A percentile compares a stretch with the other conserved stretches of the same genome.
phyloP scores from a whole-genome alignment of 2,113 vertebrate genomes.

The Eulemur rufifrons region DNA sequence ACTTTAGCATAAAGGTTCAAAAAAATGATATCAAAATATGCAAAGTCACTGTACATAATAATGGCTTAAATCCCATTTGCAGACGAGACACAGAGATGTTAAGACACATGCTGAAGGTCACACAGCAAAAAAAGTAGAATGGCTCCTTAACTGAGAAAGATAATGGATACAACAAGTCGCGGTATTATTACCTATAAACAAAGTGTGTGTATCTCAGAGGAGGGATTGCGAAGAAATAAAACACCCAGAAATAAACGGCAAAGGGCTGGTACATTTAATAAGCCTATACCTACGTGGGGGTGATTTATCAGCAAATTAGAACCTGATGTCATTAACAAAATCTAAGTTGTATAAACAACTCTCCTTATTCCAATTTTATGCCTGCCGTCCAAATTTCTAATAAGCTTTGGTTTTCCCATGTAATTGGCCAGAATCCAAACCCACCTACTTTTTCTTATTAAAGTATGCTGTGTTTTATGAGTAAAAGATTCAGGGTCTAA shows the following conservation, averaged over 20 bases:
- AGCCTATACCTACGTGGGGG: background rate
- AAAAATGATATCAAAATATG: background rate
- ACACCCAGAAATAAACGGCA: background rate
- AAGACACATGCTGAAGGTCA: background rate
- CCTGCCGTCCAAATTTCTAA: background rate
- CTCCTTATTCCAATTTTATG: background rate
- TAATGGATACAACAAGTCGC: background rate
- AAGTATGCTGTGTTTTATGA: background rate
- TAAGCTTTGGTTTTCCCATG: background rate
- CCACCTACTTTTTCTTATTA: background rate
- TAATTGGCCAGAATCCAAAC: background rate
- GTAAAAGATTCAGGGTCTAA: background rate
- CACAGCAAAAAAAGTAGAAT: background rate
- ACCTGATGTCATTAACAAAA: background rate
- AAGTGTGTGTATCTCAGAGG: background rate
- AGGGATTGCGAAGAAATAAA: background rate
- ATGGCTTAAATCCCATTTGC: background rate
- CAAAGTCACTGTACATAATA: background rate
- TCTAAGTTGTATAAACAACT: background rate
- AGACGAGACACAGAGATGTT: background rate
- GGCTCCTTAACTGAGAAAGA: background rate
- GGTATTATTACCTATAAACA: background rate
- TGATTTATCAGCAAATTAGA: background rate
- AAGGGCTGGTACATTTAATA: background rate
- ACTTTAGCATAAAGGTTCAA: background rate